Percentiles rank a stretch among this genome's conserved stretches.
Conservation (phyloP, 2,113 vertebrate species). For the Artemisiospiza belli region DNA sequence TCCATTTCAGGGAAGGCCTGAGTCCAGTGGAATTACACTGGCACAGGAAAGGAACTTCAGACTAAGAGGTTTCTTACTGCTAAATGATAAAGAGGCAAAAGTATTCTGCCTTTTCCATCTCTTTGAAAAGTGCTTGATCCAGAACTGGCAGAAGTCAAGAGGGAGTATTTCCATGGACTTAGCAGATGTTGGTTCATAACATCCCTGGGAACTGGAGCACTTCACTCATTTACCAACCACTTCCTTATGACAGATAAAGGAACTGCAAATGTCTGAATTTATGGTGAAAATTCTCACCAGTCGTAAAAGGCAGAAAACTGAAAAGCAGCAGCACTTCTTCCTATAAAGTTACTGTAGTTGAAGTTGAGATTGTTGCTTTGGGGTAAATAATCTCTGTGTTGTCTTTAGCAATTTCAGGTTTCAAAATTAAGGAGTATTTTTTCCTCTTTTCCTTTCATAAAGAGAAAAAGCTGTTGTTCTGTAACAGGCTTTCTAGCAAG, state of each 20-base stretch:
- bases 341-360: slow-evolving; percentile 49
- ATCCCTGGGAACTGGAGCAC: background rate
- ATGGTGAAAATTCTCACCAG: background rate
- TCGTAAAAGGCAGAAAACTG: slow-evolving; percentile 40
- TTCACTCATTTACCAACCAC: slow-evolving; percentile 14
- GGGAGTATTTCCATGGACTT: slow-evolving; percentile 1
- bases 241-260: slow-evolving; percentile 18
- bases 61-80: background rate
- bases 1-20: background rate
- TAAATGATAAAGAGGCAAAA: background rate
- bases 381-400: slow-evolving; percentile 64
- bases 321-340: slow-evolving; percentile 30
- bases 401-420: slow-evolving; percentile 51
- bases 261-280: slow-evolving; percentile 20
- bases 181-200: slow-evolving; percentile 30
- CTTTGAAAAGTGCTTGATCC: background rate
- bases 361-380: slow-evolving; percentile 47
- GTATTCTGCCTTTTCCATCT: background rate
- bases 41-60: background rate
- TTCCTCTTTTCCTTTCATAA: slow-evolving; percentile 67
- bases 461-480: slow-evolving; percentile 49
- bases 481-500: slow-evolving; percentile 58
- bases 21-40: background rate
- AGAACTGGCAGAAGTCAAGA: background rate
- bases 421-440: slow-evolving; percentile 40